These are phyloP conservation scores for Neoarius graeffei DNA, from an alignment of 2,113 vertebrate genomes.

Conservation along the genomic window DNA sequence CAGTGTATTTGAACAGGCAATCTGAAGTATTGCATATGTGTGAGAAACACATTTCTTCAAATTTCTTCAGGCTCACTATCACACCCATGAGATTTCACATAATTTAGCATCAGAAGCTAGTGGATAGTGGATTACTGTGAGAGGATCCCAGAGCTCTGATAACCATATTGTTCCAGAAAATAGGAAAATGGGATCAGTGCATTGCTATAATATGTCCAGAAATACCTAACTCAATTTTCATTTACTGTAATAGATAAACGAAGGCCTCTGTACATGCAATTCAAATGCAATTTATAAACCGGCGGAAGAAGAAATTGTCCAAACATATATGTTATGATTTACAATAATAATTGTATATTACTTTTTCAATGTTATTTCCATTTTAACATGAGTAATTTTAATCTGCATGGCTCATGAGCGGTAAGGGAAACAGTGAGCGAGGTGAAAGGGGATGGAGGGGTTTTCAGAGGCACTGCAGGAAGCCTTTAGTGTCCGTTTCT, in stretches of 20 bases:
- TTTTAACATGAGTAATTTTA: not conserved
- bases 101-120: not conserved
- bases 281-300: not conserved
- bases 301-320: not conserved
- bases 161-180: not conserved
- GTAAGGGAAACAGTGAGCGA: not conserved
- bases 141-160: not conserved
- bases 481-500: constrained; percentile 11
- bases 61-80: not conserved
- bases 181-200: not conserved
- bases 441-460: not conserved
- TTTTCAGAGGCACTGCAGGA: not conserved
- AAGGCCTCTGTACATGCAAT: not conserved
- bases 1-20: too few relatives aligned
- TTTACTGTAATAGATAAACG: not conserved
- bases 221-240: not conserved
- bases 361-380: not conserved
- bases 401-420: not conserved
- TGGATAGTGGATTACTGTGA: not conserved
- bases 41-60: not conserved
- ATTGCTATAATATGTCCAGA: not conserved
- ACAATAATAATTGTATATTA: not conserved
- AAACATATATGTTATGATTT: not conserved
- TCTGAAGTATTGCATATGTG: not conserved
- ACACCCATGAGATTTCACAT: not conserved